phyloP scores from a whole-genome alignment of 2,113 vertebrate genomes.

The Melanostigma gelatinosum region DNA sequence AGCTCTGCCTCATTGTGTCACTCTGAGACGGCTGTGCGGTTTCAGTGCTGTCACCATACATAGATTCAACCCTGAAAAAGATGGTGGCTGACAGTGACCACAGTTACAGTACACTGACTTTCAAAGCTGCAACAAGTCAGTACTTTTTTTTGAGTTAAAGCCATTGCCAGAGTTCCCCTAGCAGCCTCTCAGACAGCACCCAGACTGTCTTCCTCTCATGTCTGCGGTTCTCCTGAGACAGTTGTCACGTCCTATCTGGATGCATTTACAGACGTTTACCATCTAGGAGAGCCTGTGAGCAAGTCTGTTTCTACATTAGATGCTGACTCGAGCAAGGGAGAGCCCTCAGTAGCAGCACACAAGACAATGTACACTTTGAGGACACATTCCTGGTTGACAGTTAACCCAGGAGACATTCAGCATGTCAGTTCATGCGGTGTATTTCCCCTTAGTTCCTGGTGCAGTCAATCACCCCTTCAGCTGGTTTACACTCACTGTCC shows the following conservation, averaged over 20 bases:
- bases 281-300: constrained; percentile 20
- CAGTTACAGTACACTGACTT: constrained; percentile 19
- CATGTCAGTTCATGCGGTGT: constrained; percentile 4
- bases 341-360: constrained; percentile 11
- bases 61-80: constrained; percentile 5
- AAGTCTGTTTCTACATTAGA: constrained; percentile 12
- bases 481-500: not conserved
- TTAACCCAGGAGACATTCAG: constrained; percentile 11
- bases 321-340: constrained; percentile 14
- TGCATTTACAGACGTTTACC: constrained; percentile 57
- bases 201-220: constrained; percentile 37
- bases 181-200: constrained; percentile 43
- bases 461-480: constrained; percentile 5
- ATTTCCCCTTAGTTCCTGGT: not conserved
- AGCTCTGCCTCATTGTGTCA: constrained; percentile 52
- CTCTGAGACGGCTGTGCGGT: constrained; percentile 19
- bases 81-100: constrained; percentile 15
- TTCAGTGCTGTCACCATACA: constrained; percentile 20
- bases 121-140: constrained; percentile 40
- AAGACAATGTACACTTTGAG: constrained; percentile 1
- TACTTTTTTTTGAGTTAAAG: constrained; percentile 46
- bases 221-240: constrained; percentile 51
- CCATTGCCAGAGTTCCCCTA: constrained; percentile 15
- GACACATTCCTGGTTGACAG: constrained; percentile 37
- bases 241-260: constrained; percentile 52